These are phyloP conservation scores for Caradrina clavipalpis DNA, from an alignment of 2,888 invertebrate species.

Conservation along the genomic window DNA sequence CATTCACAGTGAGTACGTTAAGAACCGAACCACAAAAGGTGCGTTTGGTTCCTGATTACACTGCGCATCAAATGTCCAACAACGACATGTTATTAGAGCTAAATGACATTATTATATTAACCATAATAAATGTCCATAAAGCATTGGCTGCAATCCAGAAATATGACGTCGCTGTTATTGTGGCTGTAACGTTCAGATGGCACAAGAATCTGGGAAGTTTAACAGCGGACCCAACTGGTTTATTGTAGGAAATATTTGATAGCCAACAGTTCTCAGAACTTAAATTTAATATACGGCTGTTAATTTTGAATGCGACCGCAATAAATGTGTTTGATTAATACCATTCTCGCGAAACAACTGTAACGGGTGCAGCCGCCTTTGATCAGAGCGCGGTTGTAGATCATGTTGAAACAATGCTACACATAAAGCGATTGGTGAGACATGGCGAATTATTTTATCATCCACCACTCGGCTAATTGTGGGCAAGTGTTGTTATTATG, in stretches of 20 bases:
- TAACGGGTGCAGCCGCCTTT: constrained; percentile 79
- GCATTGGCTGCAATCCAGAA: constrained; percentile 84
- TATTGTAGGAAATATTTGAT: constrained; percentile 89
- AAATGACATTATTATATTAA: constrained; percentile 73
- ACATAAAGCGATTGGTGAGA: constrained; percentile 71
- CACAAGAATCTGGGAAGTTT: constrained; percentile 80
- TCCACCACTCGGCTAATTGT: constrained; percentile 64
- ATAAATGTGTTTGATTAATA: constrained; percentile 89
- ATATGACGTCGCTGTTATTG: constrained; percentile 78
- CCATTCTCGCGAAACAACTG: constrained; percentile 86
- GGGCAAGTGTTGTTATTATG: constrained; percentile 56
- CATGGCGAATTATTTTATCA: constrained; percentile 76
- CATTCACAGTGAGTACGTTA: constrained; percentile 56
- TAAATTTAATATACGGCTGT: constrained; percentile 84
- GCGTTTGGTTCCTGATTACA: constrained; percentile 48
- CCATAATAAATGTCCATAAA: constrained; percentile 81
- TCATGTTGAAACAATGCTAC: constrained; percentile 78
- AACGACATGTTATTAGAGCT: constrained; percentile 68
- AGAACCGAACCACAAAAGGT: constrained; percentile 59
- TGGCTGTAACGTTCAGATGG: constrained; percentile 72
- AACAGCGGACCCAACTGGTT: constrained; percentile 79
- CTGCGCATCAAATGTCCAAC: constrained; percentile 46
- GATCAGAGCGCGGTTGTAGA: constrained; percentile 84
- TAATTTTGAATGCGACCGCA: constrained; percentile 85
- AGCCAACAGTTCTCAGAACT: constrained; percentile 84